A percentile compares a stretch with the other conserved stretches of the same genome.
These are phyloP conservation scores for Sardinella longiceps DNA, from an alignment of 2,797 vertebrate genomes.

Conservation along the genomic window DNA sequence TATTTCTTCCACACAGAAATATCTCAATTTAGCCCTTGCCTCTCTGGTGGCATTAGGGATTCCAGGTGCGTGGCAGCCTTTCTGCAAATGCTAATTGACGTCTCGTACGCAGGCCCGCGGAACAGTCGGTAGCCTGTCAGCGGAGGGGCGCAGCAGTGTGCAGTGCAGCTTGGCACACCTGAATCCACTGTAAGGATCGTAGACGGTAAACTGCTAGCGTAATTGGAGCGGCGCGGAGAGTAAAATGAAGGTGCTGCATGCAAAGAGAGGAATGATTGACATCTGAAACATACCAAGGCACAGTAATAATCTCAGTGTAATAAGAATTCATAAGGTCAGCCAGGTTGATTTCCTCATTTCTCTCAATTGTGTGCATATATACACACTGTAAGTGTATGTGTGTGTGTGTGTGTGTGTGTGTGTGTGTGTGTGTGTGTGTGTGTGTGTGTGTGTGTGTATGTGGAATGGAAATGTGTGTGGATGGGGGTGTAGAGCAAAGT, in stretches of 20 bases:
- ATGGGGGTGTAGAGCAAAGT: not conserved
- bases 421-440: constrained; percentile 13
- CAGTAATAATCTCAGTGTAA: constrained; percentile 64
- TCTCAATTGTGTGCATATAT: constrained; percentile 8
- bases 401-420: constrained; percentile 42
- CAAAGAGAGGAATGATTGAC: constrained; percentile 59
- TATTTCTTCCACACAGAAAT: constrained; percentile 21
- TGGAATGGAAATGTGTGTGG: not conserved
- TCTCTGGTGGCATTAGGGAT: constrained; percentile 43
- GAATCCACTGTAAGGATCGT: constrained; percentile 5
- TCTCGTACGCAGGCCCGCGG: constrained; percentile 51
- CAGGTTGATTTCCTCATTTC: constrained; percentile 55
- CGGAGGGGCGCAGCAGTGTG: not conserved
- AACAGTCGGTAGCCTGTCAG: constrained; percentile 44
- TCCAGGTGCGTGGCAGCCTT: constrained; percentile 36
- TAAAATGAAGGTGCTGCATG: constrained; percentile 52
- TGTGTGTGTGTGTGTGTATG: not conserved
- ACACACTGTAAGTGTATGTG: not conserved
- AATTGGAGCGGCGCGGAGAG: constrained; percentile 54
- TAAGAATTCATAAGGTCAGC: constrained; percentile 58
- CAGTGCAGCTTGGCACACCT: not conserved
- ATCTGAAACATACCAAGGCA: constrained; percentile 51
- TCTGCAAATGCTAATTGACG: constrained; percentile 47
- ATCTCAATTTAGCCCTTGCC: constrained; percentile 30
- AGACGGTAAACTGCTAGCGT: constrained; percentile 52